Evolutionary conservation across 2,888 invertebrate genomes (phyloP).

Genomic region (Epirrita christyi): DNA sequence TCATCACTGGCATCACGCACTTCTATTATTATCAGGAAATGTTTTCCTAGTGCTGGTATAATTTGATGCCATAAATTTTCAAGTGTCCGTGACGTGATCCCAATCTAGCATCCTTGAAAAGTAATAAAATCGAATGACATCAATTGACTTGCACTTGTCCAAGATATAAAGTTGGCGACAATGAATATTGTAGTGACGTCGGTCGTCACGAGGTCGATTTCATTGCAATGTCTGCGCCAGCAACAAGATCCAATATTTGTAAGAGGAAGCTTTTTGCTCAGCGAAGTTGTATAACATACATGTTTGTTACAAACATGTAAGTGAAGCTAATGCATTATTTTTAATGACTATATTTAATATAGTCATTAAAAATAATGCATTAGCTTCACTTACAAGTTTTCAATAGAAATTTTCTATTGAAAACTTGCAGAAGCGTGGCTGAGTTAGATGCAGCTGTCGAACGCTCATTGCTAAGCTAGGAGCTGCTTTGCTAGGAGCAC

Average conservation of each 20-base stretch:
- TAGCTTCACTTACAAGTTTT: conserved; percentile 11
- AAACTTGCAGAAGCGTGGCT: neutral
- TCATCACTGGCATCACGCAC: neutral
- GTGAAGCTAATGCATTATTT: conserved; percentile 23
- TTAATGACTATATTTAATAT: conserved; percentile 20
- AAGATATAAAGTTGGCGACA: conserved; percentile 37
- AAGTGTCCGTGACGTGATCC: conserved; percentile 20
- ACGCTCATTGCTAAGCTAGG: neutral
- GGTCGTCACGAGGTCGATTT: conserved; percentile 44
- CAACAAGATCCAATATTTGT: conserved; percentile 52
- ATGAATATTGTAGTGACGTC: conserved; percentile 31
- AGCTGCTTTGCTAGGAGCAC: no score
- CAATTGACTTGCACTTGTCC: conserved; percentile 44
- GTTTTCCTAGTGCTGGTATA: neutral
- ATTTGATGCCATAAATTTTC: conserved; percentile 2
- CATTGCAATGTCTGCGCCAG: conserved; percentile 39
- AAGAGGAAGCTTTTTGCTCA: conserved; percentile 37
- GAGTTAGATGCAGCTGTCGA: neutral
- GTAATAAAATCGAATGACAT: conserved; percentile 37
- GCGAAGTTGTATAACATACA: conserved; percentile 9
- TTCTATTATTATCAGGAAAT: neutral
- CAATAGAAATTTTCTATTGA: no score
- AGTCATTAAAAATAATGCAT: conserved; percentile 28
- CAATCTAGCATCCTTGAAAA: conserved; percentile 34
- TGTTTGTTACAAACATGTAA: no score